These are phyloP conservation scores for Amphimedon queenslandica DNA, from an alignment of 37 sponge, comb jelly and placozoan species.

Conservation along the genomic window DNA sequence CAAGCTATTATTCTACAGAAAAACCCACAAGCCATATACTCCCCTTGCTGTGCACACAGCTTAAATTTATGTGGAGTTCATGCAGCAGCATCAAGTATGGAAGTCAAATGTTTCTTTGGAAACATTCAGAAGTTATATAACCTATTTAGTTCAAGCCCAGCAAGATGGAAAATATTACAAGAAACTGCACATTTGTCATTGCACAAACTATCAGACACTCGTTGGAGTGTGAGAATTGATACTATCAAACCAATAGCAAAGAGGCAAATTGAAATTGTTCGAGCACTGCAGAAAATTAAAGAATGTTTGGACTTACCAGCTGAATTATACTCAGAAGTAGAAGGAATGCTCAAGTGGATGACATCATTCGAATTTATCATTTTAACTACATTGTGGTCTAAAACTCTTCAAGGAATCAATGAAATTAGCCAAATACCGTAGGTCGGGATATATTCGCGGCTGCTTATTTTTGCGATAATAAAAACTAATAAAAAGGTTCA, in stretches of 20 bases:
- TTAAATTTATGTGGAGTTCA: not conserved
- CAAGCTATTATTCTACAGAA: not conserved
- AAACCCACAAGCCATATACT: not conserved
- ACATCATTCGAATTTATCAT: not conserved
- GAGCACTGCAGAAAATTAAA: not conserved
- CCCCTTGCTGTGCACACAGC: not conserved
- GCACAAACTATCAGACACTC: not conserved
- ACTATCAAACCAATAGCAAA: not conserved
- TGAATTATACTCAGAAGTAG: not conserved
- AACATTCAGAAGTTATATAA: not conserved
- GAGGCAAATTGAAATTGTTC: not conserved
- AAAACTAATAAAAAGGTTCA: too few relatives aligned
- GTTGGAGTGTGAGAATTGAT: not conserved
- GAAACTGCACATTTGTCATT: not conserved
- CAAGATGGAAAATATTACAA: not conserved
- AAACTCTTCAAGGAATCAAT: not conserved
- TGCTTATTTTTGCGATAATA: too few relatives aligned
- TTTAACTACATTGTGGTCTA: not conserved
- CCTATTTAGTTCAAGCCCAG: not conserved
- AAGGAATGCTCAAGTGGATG: not conserved
- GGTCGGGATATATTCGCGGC: too few relatives aligned
- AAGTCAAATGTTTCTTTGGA: not conserved
- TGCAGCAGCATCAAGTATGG: not conserved
- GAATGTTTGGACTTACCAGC: not conserved
- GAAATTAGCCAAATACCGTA: too few relatives aligned